Evolutionary conservation across 2,888 invertebrate species (phyloP), one percentile per base, ranked within the genome.

Genomic region (Meghimatium bilineatum): DNA sequence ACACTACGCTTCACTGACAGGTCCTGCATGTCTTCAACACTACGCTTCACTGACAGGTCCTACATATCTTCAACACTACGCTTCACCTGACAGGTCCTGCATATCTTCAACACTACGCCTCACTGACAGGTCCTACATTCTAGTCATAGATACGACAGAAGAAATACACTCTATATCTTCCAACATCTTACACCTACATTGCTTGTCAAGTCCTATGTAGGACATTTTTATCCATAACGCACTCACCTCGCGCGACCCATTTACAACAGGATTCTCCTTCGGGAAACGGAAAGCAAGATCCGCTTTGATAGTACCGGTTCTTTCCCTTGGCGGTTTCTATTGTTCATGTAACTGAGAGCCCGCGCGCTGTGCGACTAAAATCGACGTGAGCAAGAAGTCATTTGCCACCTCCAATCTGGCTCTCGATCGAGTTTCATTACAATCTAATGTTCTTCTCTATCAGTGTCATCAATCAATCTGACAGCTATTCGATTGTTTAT

Each of bases 401-500:
- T 77, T 77, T 77, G 77, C 77, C 77, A 80, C 71, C 49, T 60
- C 71, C 71, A 71, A 69, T 71, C 80, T 36, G 8, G 52, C 49
- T 17, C 56, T n/a, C 71, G 71, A 80, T 80, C 80, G 71, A n/a
- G 71, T 80, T 80, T 80, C 80, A 80, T 80, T 80, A 71, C 38
- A 56, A 56, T n/a, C 56, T 80, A 80, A 80, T 80, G 80, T 71
- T 49, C 49, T 29, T 20, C 56, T 20, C 67, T 52, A 36, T 71
- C 71, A 17, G 23, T 56, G 71, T 49, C 80, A 80, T 80, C 80
- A 80, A 80, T 80, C 80, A 71, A 32, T 56, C 6, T 71, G 80
- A 80, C 80, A 80, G 71, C 52, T 56, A 80, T 71, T 80, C 80
- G 71, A 80, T 80, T 56, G 71, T 71, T 56, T 56, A 80, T 71